Conservation (phyloP, 2,797 vertebrate species). For the Astyanax mexicanus region DNA sequence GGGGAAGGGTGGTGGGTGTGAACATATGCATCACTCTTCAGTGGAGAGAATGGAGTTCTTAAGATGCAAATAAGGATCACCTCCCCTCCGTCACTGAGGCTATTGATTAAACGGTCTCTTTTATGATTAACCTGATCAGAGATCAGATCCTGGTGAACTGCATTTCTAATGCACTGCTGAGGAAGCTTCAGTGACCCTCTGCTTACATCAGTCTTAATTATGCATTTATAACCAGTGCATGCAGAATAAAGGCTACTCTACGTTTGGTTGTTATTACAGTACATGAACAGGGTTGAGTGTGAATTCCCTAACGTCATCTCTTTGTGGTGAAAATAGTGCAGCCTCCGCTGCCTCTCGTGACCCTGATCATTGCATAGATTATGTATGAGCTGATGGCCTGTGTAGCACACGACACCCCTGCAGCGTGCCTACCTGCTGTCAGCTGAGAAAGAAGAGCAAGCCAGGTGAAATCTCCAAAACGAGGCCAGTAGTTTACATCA, state of each 20-base stretch:
- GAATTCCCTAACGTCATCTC: not conserved
- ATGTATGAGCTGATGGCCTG: constrained; percentile 67
- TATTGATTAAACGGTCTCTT: constrained; percentile 52
- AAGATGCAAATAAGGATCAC: constrained; percentile 52
- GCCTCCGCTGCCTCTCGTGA: constrained; percentile 18
- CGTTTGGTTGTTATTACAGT: not conserved
- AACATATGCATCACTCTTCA: constrained; percentile 54
- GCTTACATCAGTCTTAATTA: not conserved
- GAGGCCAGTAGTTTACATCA: too few relatives aligned
- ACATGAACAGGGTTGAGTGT: not conserved
- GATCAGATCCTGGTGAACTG: constrained; percentile 2
- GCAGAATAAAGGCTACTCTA: not conserved
- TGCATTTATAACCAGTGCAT: constrained; percentile 12
- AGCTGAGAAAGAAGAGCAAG: constrained; percentile 35
- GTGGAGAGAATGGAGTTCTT: constrained; percentile 62
- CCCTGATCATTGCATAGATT: constrained; percentile 64
- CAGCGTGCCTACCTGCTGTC: constrained; percentile 44
- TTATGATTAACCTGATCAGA: constrained; percentile 25
- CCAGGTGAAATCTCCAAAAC: constrained; percentile 4
- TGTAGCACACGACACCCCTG: constrained; percentile 50
- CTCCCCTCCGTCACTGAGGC: not conserved
- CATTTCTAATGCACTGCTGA: not conserved
- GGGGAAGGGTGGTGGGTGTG: constrained; percentile 32
- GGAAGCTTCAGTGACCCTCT: too few relatives aligned
- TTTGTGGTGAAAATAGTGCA: not conserved